Conservation (phyloP, 2,888 invertebrate genomes). For the Leistus spinibarbis region DNA sequence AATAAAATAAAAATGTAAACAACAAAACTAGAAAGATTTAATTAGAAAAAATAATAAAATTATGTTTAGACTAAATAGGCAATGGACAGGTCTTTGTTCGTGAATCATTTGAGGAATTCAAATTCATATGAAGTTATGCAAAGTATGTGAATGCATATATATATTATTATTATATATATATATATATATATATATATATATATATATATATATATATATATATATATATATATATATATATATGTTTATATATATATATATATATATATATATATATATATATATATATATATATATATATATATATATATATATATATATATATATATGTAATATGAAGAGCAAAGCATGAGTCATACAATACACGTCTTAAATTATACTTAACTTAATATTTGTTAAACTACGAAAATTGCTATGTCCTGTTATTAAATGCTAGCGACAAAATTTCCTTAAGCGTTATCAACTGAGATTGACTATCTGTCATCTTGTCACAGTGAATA, state of each 20-base stretch:
- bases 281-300: too few relatives aligned
- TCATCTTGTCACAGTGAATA: too few relatives aligned
- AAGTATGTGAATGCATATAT: slow-evolving; percentile 14
- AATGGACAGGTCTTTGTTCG: neutral
- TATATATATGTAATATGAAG: slow-evolving; percentile 7
- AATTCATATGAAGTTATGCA: neutral
- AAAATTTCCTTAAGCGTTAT: neutral
- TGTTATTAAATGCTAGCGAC: too few relatives aligned
- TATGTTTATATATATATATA: too few relatives aligned
- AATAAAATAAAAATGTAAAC: too few relatives aligned
- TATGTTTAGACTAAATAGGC: neutral
- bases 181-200: slow-evolving; percentile 18
- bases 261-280: too few relatives aligned
- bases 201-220: too few relatives aligned
- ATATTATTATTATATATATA: slow-evolving; percentile 14
- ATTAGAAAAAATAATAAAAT: too few relatives aligned
- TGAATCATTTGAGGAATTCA: neutral
- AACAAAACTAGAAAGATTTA: too few relatives aligned
- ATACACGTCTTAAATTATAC: neutral
- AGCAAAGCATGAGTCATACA: neutral
- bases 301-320: too few relatives aligned
- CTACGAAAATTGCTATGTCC: neutral
- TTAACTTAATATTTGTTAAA: neutral
- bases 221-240: too few relatives aligned
- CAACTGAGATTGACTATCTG: neutral